Conservation (phyloP, 2,113 vertebrate species). For the Muntiacus reevesi region DNA sequence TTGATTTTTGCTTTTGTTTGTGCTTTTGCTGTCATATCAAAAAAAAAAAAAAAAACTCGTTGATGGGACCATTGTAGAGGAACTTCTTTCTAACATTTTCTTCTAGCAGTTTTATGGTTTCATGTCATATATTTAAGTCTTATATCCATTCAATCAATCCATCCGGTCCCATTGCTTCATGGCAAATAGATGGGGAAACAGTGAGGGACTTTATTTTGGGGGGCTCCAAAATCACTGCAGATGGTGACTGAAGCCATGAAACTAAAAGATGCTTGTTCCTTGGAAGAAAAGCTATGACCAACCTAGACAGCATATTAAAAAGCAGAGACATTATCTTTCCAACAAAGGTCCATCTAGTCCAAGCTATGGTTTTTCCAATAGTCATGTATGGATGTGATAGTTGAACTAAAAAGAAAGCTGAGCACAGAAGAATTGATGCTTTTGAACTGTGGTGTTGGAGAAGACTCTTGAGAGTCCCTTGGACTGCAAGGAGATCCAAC, state of each 20-base stretch:
- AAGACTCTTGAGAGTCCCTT: neutral
- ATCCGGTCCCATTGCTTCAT: rapidly evolving
- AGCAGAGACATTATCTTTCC: neutral
- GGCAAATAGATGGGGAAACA: neutral
- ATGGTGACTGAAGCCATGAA: neutral
- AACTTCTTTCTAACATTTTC: neutral
- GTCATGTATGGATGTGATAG: neutral
- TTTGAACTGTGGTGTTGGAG: neutral
- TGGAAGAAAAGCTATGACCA: neutral
- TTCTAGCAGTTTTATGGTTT: neutral
- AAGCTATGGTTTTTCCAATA: neutral
- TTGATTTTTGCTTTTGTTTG: neutral
- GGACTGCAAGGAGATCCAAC: neutral
- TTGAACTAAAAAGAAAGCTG: neutral
- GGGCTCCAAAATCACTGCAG: neutral
- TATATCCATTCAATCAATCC: neutral
- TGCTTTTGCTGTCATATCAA: neutral
- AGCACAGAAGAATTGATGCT: neutral
- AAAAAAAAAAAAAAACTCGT: neutral
- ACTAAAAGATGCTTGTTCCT: neutral
- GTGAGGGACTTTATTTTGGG: neutral
- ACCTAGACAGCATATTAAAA: neutral
- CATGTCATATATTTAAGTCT: neutral
- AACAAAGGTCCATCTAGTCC: neutral
- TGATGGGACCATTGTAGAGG: neutral